Percentiles rank a stretch among this genome's conserved stretches.
Evolutionary conservation across 2,113 vertebrate species (phyloP).

Genomic region (Cnemophilus loriae): DNA sequence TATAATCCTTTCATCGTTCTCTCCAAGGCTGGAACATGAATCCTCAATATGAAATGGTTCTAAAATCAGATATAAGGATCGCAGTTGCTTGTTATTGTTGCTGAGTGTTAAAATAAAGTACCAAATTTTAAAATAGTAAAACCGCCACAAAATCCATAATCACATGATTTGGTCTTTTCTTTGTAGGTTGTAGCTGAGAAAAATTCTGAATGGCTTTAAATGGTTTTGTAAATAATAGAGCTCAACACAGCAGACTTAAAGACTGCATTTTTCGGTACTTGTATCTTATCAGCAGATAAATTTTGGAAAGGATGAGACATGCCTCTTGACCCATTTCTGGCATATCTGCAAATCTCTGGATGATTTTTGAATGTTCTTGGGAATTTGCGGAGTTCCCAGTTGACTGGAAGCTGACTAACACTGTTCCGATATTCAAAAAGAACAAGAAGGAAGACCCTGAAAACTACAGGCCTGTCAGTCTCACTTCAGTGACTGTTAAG

Average conservation of each 20-base stretch:
- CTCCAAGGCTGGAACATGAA: background rate
- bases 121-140: slow-evolving; percentile 21
- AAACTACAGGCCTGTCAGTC: background rate
- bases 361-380: background rate
- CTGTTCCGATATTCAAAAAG: background rate
- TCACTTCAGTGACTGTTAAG: background rate
- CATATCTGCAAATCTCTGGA: background rate
- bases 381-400: background rate
- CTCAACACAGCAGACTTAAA: background rate
- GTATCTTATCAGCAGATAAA: fast-evolving
- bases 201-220: background rate
- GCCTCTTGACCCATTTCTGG: background rate
- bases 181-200: background rate
- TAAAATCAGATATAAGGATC: background rate
- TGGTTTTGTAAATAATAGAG: background rate
- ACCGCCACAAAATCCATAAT: background rate
- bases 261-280: background rate
- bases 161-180: background rate
- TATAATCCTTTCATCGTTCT: background rate
- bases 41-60: fast-evolving
- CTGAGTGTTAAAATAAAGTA: background rate
- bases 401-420: background rate
- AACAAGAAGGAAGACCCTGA: background rate
- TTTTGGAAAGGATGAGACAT: background rate
- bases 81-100: background rate